Evolutionary conservation across 2,797 vertebrate genomes (phyloP).

Genomic region (Muraenolepis orangiensis): DNA sequence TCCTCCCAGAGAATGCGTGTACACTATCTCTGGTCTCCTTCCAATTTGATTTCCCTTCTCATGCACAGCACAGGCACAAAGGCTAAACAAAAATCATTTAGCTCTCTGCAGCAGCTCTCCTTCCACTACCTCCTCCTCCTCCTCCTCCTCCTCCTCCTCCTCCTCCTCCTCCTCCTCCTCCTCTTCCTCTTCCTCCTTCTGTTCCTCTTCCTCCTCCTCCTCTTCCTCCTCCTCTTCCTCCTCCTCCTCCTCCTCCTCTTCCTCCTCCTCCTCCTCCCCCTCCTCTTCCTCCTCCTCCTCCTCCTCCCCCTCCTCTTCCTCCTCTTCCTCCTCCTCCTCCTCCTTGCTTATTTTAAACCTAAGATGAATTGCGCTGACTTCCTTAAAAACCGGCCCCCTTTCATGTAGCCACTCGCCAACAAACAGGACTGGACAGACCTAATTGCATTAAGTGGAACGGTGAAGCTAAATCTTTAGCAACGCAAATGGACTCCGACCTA

Average conservation of each 20-base stretch:
- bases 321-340: background rate
- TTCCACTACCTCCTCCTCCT: background rate
- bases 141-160: slow-evolving; percentile 1
- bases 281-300: background rate
- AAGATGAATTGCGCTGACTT: slow-evolving; percentile 59
- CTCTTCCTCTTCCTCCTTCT: background rate
- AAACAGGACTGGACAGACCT: slow-evolving; percentile 48
- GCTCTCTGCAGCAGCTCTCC: background rate
- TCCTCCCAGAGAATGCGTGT: slow-evolving; percentile 40
- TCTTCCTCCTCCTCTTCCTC: background rate
- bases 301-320: slow-evolving; percentile 5
- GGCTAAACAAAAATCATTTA: background rate
- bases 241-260: background rate
- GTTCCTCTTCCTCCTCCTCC: slow-evolving; percentile 4
- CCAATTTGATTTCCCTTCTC: slow-evolving; percentile 9
- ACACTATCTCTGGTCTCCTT: slow-evolving; percentile 25
- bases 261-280: slow-evolving; percentile 7
- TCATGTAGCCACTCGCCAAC: slow-evolving; percentile 45
- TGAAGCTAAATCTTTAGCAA: slow-evolving; percentile 42
- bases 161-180: slow-evolving; percentile 2
- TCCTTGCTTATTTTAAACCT: slow-evolving; percentile 34
- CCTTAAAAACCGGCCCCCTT: slow-evolving; percentile 51
- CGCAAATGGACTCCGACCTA: slow-evolving; percentile 50
- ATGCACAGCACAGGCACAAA: slow-evolving; percentile 27
- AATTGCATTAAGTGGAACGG: slow-evolving; percentile 58